These are phyloP conservation scores for Drosophila takahashii DNA, from an alignment of 1,140 invertebrate species.

Conservation along the genomic window DNA sequence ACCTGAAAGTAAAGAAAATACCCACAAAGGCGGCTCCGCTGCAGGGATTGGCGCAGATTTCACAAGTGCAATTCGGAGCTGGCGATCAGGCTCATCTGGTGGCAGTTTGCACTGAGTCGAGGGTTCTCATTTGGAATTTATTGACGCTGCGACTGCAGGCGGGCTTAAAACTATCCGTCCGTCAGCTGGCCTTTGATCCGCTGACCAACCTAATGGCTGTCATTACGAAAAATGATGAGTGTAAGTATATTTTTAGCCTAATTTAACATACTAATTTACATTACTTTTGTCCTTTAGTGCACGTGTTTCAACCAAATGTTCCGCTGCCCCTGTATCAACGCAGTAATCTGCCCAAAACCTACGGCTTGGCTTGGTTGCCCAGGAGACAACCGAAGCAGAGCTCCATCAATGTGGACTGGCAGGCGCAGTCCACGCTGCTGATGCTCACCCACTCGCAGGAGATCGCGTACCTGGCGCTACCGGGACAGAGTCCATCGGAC, in stretches of 20 bases:
- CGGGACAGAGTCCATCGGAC: slow-evolving; percentile 63
- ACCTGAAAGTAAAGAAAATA: slow-evolving; percentile 1
- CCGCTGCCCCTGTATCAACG: slow-evolving; percentile 86
- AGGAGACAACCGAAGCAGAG: slow-evolving; percentile 82
- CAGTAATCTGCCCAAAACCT: slow-evolving; percentile 84
- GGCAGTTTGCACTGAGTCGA: slow-evolving; percentile 85
- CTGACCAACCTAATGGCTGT: slow-evolving; percentile 88
- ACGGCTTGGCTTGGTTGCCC: slow-evolving; percentile 86
- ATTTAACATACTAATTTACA: not conserved
- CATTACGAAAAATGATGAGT: slow-evolving; percentile 87
- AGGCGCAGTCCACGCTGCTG: slow-evolving; percentile 86
- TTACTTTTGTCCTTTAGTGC: slow-evolving; percentile 84
- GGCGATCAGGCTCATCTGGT: slow-evolving; percentile 88
- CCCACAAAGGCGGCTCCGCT: slow-evolving; percentile 27
- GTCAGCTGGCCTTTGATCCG: slow-evolving; percentile 88
- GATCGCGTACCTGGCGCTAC: slow-evolving; percentile 62
- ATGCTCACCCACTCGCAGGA: slow-evolving; percentile 86
- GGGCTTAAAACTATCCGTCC: slow-evolving; percentile 82
- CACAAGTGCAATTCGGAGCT: slow-evolving; percentile 87
- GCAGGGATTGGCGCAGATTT: slow-evolving; percentile 77
- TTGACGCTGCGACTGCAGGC: slow-evolving; percentile 87
- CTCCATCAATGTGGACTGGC: slow-evolving; percentile 86
- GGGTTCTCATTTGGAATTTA: slow-evolving; percentile 90
- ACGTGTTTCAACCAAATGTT: slow-evolving; percentile 87
- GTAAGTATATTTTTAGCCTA: slow-evolving; percentile 83